Percentiles rank a stretch among this genome's conserved stretches.
These are phyloP conservation scores for Melinaea menophilus DNA, from an alignment of 2,888 invertebrate genomes.

Conservation along the genomic window DNA sequence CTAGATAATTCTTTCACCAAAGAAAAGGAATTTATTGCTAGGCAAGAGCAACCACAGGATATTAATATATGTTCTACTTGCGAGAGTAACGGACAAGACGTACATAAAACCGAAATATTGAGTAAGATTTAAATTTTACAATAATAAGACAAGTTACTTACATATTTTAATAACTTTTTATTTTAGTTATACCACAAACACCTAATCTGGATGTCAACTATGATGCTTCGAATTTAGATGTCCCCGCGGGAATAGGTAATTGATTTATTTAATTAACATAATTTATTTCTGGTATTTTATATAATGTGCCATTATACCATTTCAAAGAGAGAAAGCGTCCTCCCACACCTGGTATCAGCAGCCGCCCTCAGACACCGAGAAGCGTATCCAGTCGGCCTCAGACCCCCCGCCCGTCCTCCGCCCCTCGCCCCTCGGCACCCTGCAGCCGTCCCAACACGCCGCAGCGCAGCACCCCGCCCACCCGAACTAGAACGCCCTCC, in stretches of 20 bases:
- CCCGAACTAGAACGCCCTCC: conserved; percentile 41
- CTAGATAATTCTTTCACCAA: too few species aligned
- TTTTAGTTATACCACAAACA: too few species aligned
- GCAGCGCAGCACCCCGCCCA: conserved; percentile 32
- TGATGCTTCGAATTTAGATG: background rate
- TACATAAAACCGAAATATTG: too few species aligned
- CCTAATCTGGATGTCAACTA: too few species aligned
- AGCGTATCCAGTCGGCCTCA: conserved; percentile 51
- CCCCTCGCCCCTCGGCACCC: conserved; percentile 52
- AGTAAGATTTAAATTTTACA: too few species aligned
- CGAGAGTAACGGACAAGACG: too few species aligned
- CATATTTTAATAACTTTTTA: too few species aligned
- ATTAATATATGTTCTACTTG: too few species aligned
- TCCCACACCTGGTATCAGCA: conserved; percentile 39
- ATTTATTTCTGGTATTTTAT: conserved; percentile 9
- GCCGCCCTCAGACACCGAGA: conserved; percentile 57
- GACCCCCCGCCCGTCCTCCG: conserved; percentile 47
- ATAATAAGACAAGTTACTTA: too few species aligned
- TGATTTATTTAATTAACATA: too few species aligned
- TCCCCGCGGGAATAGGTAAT: background rate
- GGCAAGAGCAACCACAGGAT: too few species aligned
- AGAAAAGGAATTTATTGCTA: too few species aligned
- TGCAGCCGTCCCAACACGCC: conserved; percentile 56
- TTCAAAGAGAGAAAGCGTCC: conserved; percentile 27
- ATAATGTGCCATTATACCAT: background rate